Base-by-base conservation (phyloP, 2,888 invertebrate species). In the Lasioglossum pauxillum region DNA sequence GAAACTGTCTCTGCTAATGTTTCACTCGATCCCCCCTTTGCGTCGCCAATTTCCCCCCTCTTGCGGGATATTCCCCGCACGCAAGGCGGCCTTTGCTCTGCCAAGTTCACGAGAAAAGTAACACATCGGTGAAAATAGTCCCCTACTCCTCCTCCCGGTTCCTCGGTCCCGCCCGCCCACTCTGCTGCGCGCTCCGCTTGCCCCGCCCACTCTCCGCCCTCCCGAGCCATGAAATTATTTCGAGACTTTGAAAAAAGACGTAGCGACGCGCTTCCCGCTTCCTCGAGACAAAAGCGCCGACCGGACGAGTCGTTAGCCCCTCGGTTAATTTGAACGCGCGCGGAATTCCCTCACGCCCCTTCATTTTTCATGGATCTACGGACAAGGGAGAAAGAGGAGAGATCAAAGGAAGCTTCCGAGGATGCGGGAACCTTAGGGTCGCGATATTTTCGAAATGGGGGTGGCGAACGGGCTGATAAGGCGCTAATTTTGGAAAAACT, bases 41-140 rank as follows among this genome's bases (percentile, higher is more conserved):
- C 57, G 57, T 57, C 16, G 64, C 16, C 7, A 16, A 2, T 14
- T n/a, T 16, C 14, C 5, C 64, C 16, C 16, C 64, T 31, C 0
- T 19, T 14, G 64, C 64, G 64, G 8, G 8, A 31, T 60, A 31
- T 16, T 82, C 84, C 80, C 53, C 23, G 53, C 23, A 23, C 49
- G 19, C 0, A 19, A 19, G 0, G 2, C 49, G 2, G 49, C 19
- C 7, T 19, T 19, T 19, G 49, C 88, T 78, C 88, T 80, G 88
- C 80, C 88, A 88, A 84, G 82, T 80, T 83, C 78, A 44, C 67
- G 76, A 64, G 64, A 77, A 85, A 80, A 79, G 67, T 79, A 64
- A 10, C 46, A 10, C 46, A 16, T 38, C 75, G 31, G 38, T 46
- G 76, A 85, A 78, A 38, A 27, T 27, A 60, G 60, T 5, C 14